These are phyloP conservation scores for Neuroterus valhalla DNA, from an alignment of 1,140 invertebrate genomes.

Conservation along the genomic window DNA sequence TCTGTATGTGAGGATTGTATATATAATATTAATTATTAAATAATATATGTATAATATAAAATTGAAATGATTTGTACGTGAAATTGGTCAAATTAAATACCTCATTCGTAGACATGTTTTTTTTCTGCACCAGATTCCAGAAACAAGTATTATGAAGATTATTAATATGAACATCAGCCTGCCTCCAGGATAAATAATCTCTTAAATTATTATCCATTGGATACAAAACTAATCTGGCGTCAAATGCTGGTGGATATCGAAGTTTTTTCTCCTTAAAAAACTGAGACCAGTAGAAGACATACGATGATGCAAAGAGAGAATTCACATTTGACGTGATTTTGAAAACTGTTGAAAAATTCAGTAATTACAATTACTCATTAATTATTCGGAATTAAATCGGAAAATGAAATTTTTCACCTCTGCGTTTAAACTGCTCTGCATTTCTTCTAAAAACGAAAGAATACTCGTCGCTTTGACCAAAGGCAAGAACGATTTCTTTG, in stretches of 20 bases:
- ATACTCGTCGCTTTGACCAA: slow-evolving; percentile 98
- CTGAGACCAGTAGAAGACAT: slow-evolving; percentile 90
- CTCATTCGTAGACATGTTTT: slow-evolving; percentile 82
- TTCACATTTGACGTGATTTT: slow-evolving; percentile 91
- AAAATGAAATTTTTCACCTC: too few species aligned
- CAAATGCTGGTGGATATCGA: slow-evolving; percentile 93
- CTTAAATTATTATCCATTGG: slow-evolving; percentile 90
- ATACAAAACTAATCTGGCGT: slow-evolving; percentile 91
- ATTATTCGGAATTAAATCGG: too few species aligned
- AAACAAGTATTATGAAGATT: slow-evolving; percentile 98
- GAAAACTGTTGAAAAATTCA: too few species aligned
- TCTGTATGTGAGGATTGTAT: too few species aligned
- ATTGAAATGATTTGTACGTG: slow-evolving; percentile 30
- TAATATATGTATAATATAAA: too few species aligned
- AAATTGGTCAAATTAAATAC: slow-evolving; percentile 69
- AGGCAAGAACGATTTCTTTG: slow-evolving; percentile 89
- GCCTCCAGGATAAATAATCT: slow-evolving; percentile 97
- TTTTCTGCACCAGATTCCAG: slow-evolving; percentile 91
- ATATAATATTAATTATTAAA: too few species aligned
- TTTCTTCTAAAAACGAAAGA: slow-evolving; percentile 93
- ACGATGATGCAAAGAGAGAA: slow-evolving; percentile 92
- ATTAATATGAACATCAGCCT: slow-evolving; percentile 98
- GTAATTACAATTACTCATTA: too few species aligned
- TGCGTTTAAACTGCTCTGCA: slow-evolving; percentile 85
- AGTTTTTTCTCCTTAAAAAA: slow-evolving; percentile 84